Evolutionary conservation across 2,888 invertebrate species (phyloP), one percentile per base, ranked within the genome.

Genomic region (Galerucella pusilla): DNA sequence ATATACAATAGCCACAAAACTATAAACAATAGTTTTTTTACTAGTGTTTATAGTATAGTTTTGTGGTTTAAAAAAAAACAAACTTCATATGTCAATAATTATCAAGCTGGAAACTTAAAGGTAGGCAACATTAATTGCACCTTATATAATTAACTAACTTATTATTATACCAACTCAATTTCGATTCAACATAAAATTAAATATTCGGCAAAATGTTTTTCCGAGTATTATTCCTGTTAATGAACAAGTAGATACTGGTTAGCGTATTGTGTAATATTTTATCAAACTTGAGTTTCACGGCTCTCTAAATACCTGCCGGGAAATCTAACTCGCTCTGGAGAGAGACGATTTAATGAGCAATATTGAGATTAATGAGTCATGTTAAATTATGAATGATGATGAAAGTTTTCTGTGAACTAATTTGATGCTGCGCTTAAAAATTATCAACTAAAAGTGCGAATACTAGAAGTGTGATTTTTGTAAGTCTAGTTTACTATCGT

Each of bases 361-460:
- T 65, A 65, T 65, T 65, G 46, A 65, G 46, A 65, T 46, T 65
- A 65, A 65, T 65, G 64, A 46, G 46, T 45, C 64, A 65, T 16
- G 11, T 20, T 9, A 9, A 46, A 65, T 65, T 65, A 46, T 65
- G 16, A 65, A 65, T 65, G 46, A 65, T 65, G 64, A 65, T 20
- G 10, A 65, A 65, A 65, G 20, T 65, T 65, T 65, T 65, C 45
- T 10, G 16, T 10, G 20, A 45, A 20, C 2, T 45, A 65, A 10
- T 35, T 35, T 35, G 14, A 9, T 7, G 35, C n/a, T 14, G 35
- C 9, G 10, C 16, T 12, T 2, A 14, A 42, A 63, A 63, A 10
- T 35, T 7, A 35, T 14, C 7, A 28, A 57, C 57, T n/a, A 57
- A 16, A 57, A 35, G 35, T 42, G 7, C 35, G 7, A 42, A 42